Evolutionary conservation across 1,140 invertebrate species (phyloP).

Genomic region (Metaphire vulgaris): DNA sequence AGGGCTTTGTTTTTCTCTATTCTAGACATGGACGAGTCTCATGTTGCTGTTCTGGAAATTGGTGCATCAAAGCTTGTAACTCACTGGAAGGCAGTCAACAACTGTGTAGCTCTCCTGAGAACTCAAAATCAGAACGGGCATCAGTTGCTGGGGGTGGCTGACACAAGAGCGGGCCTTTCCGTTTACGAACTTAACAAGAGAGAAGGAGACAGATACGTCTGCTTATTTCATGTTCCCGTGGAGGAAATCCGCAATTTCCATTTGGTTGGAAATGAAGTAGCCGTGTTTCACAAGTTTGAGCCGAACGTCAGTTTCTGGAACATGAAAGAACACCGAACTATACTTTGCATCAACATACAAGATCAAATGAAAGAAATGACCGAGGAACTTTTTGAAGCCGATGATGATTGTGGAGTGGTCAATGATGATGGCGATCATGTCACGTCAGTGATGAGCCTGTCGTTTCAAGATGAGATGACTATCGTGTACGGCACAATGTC

Average conservation of each 20-base stretch:
- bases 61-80: background rate
- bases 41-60: conserved; percentile 14
- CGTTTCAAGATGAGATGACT: conserved; percentile 5
- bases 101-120: conserved; percentile 15
- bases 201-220: background rate
- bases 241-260: conserved; percentile 28
- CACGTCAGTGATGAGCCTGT: conserved; percentile 21
- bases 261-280: conserved; percentile 18
- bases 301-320: conserved; percentile 30
- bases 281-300: conserved; percentile 26
- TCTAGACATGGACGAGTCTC: conserved; percentile 9
- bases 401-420: conserved; percentile 20
- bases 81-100: conserved; percentile 19
- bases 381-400: conserved; percentile 18
- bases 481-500: conserved; percentile 25
- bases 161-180: conserved; percentile 17
- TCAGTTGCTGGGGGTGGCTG: conserved; percentile 18
- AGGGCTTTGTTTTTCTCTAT: too few relatives aligned
- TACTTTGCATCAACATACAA: conserved; percentile 29
- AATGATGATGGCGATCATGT: conserved; percentile 26
- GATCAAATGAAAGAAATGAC: conserved; percentile 25
- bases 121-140: background rate
- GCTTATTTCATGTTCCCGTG: conserved; percentile 23
- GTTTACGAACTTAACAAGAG: conserved; percentile 23
- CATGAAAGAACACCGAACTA: conserved; percentile 25